These are phyloP conservation scores for Onychostruthus taczanowskii DNA, from an alignment of 2,113 vertebrate genomes.

Conservation along the genomic window DNA sequence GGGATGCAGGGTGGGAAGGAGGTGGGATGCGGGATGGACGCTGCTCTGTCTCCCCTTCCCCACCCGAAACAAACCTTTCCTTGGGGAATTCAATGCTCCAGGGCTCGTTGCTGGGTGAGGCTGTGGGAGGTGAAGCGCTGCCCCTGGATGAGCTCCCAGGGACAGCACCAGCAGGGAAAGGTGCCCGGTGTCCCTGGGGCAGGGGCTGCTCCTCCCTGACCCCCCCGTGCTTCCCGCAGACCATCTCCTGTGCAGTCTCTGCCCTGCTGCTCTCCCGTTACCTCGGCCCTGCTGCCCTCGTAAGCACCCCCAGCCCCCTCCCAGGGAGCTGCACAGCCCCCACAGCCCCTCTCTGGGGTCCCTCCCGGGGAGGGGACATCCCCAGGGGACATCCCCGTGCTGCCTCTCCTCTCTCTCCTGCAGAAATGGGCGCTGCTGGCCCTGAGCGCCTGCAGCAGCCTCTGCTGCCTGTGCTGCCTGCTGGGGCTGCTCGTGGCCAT, in stretches of 20 bases:
- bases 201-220: fast-evolving
- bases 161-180: background rate
- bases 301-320: slow-evolving; percentile 29
- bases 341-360: background rate
- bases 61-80: background rate
- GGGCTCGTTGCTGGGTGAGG: fast-evolving
- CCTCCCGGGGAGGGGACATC: fast-evolving
- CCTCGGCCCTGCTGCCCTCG: slow-evolving; percentile 71
- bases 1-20: background rate
- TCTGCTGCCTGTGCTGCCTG: slow-evolving; percentile 77
- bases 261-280: slow-evolving; percentile 82
- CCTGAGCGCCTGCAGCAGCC: slow-evolving; percentile 69
- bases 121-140: background rate
- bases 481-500: slow-evolving; percentile 77
- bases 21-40: fast-evolving
- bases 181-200: fast-evolving
- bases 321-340: fast-evolving
- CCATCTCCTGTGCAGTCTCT: slow-evolving; percentile 73
- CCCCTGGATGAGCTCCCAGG: fast-evolving
- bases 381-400: fast-evolving
- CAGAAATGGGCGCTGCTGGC: slow-evolving; percentile 81
- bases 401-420: background rate
- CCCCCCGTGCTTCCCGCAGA: background rate
- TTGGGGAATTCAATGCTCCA: fast-evolving
- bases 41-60: background rate